These are phyloP conservation scores for Ceratina australensis DNA, from an alignment of 1,140 invertebrate species.

Conservation along the genomic window DNA sequence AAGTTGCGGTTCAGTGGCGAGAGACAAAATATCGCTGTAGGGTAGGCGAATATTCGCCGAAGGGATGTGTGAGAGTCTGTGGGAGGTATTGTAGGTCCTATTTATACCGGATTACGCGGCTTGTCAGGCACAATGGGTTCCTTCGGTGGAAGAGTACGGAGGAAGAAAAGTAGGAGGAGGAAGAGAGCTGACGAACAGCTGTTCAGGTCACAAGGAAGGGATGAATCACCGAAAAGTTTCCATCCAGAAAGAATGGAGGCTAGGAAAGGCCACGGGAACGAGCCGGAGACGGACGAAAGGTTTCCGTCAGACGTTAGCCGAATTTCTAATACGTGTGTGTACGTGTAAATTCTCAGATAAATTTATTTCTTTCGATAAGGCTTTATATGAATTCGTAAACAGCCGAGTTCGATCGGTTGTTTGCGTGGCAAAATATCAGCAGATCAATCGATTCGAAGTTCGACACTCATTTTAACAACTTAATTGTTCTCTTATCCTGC, in stretches of 20 bases:
- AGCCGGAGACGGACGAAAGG: neutral
- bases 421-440: too few relatives aligned
- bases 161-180: neutral
- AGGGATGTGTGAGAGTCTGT: slow-evolving; percentile 3
- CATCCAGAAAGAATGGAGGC: slow-evolving; percentile 27
- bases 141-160: neutral
- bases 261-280: neutral
- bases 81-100: slow-evolving; percentile 16
- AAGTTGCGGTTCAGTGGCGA: too few relatives aligned
- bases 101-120: slow-evolving; percentile 47
- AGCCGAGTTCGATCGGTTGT: too few relatives aligned
- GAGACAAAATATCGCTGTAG: neutral
- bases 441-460: too few relatives aligned
- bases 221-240: slow-evolving; percentile 76
- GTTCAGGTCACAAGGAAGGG: slow-evolving; percentile 56
- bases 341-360: too few relatives aligned
- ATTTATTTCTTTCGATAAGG: too few relatives aligned
- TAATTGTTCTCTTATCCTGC: too few relatives aligned
- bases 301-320: neutral
- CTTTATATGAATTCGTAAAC: too few relatives aligned
- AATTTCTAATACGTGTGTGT: too few relatives aligned
- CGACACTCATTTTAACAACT: too few relatives aligned
- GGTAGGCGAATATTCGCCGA: neutral
- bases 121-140: slow-evolving; percentile 16
- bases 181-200: slow-evolving; percentile 45